Base-by-base conservation (phyloP, 2,113 vertebrate genomes). In the Nicator chloris region DNA sequence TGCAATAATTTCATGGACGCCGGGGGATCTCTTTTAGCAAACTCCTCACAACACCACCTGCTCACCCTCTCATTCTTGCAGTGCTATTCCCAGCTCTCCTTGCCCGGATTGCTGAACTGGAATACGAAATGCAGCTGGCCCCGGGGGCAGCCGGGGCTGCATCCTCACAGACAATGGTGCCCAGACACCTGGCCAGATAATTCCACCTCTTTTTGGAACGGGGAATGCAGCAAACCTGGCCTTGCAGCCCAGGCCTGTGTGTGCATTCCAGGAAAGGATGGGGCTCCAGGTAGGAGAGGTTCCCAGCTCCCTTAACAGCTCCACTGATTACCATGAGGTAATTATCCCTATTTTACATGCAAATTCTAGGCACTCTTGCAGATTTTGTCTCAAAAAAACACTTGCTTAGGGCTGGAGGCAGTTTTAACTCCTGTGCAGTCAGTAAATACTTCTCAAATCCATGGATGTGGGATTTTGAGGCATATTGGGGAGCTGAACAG, bases 21-120 rank as follows among this genome's bases (percentile, higher is more conserved):
- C n/a, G 94, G 92, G 96, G 96, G 95, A 96, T 95, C 88, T 82
- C 78, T 94, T 90, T 80, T n/a, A 82, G 88, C 91, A 47, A 69
- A 27, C 96, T 86, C 95, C 90, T 96, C 92, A 47, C 88, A 64
- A 23, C 93, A 13, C 88, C 97, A 96, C 91, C 97, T 97, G 97
- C 96, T 97, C 96, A 83, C 91, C 96, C 91, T 31, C 94, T 96
- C 91, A 5, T 94, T 86, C 94, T 94, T 92, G 77, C 88, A 59
- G 31, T 60, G 94, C 65, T 86, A 75, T 93, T 96, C 96, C 94
- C 93, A 94, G 82, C 93, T 82, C 82, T 92, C 86, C 93, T 92
- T 26, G n/a, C 6, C 65, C 44, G 90, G 66, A 42, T 44, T 75
- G 70, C 57, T 44, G 91, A 92, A 5, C 69, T 61, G n/a, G 85